These are phyloP conservation scores for Hyposmocoma kahamanoa DNA, from an alignment of 1,140 invertebrate species.

Conservation along the genomic window DNA sequence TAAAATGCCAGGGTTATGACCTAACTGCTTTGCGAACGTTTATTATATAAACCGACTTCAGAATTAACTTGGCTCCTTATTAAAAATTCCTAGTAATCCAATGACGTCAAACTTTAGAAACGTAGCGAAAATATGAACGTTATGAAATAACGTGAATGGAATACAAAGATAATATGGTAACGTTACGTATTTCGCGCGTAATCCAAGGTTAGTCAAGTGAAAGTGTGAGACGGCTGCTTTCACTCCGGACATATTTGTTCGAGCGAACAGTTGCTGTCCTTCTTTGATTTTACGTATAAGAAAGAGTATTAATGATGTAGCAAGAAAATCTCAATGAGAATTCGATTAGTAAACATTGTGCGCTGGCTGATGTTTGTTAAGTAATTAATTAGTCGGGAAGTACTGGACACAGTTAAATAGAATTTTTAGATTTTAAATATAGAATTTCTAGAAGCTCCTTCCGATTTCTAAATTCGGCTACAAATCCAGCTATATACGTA, in stretches of 20 bases:
- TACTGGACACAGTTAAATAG: no score
- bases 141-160: slow-evolving; percentile 14
- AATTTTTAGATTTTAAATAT: no score
- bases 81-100: background rate
- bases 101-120: background rate
- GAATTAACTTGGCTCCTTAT: background rate
- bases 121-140: background rate
- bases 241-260: background rate
- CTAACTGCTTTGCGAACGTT: background rate
- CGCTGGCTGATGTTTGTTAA: background rate
- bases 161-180: slow-evolving; percentile 16
- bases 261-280: background rate
- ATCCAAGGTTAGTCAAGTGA: slow-evolving; percentile 29
- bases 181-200: slow-evolving; percentile 22
- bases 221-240: slow-evolving; percentile 23
- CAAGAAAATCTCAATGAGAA: background rate
- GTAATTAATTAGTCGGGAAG: no score
- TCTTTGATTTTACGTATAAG: background rate
- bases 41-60: background rate
- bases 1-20: background rate
- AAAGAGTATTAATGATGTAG: background rate
- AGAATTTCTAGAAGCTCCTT: background rate
- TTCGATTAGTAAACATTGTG: background rate
- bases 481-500: no score
- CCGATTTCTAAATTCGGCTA: background rate